A percentile compares a stretch with the other conserved stretches of the same genome.
These are phyloP conservation scores for Chunga burmeisteri DNA, from an alignment of 2,113 vertebrate genomes.

Conservation along the genomic window DNA sequence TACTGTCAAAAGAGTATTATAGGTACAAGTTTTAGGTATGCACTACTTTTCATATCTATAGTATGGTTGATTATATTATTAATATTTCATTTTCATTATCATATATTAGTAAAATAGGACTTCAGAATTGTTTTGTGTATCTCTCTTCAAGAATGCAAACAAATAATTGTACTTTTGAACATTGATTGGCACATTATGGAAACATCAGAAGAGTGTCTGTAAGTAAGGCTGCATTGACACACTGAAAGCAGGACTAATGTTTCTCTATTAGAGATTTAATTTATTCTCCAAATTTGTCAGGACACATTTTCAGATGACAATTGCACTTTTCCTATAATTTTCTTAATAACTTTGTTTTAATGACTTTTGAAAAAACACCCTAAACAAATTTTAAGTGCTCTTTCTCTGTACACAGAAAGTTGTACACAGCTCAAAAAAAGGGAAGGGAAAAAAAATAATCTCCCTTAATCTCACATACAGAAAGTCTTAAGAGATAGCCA, in stretches of 20 bases:
- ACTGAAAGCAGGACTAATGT: background rate
- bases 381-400: background rate
- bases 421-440: background rate
- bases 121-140: conserved; percentile 57
- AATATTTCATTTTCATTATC: conserved; percentile 59
- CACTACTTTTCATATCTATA: conserved; percentile 41
- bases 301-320: background rate
- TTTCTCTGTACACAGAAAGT: background rate
- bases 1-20: conserved; percentile 38
- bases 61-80: conserved; percentile 33
- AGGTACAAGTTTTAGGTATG: conserved; percentile 55
- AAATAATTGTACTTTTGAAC: conserved; percentile 63
- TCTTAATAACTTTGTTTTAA: background rate
- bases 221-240: background rate
- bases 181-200: conserved; percentile 34
- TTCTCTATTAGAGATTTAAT: background rate
- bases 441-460: background rate
- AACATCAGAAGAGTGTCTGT: background rate
- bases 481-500: background rate
- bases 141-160: conserved; percentile 49
- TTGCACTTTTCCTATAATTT: background rate
- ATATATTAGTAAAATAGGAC: conserved; percentile 52
- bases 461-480: background rate
- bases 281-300: background rate
- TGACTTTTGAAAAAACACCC: background rate